These are phyloP conservation scores for Thysanoteuthis rhombus DNA, from an alignment of 2,888 invertebrate genomes.

Conservation along the genomic window DNA sequence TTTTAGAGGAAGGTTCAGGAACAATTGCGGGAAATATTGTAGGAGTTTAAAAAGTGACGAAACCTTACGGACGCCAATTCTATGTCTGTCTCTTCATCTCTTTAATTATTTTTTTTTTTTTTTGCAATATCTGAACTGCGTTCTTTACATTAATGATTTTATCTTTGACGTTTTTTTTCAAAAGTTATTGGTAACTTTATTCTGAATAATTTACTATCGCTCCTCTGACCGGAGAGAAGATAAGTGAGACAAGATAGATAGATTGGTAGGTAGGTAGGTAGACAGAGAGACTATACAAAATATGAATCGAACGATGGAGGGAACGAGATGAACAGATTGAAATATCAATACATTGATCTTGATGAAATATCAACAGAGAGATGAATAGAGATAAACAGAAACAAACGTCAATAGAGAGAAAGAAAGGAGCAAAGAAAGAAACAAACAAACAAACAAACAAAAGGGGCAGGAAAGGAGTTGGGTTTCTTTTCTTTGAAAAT, in stretches of 20 bases:
- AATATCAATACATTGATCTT: too few relatives aligned
- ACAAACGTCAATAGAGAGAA: not conserved
- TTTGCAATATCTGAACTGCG: not conserved
- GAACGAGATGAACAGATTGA: too few relatives aligned
- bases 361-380: too few relatives aligned
- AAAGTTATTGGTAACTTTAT: not conserved
- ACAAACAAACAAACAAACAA: not conserved
- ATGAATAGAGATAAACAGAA: too few relatives aligned
- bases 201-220: not conserved
- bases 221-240: not conserved
- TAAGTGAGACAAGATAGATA: not conserved
- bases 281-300: not conserved
- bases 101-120: too few relatives aligned
- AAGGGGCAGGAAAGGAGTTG: not conserved
- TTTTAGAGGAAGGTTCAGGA: too few relatives aligned
- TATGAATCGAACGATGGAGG: too few relatives aligned
- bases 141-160: not conserved
- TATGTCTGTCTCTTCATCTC: not conserved
- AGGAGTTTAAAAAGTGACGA: not conserved
- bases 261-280: not conserved
- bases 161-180: not conserved
- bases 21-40: too few relatives aligned
- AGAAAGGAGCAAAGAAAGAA: not conserved
- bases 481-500: too few relatives aligned
- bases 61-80: not conserved